Base-by-base conservation (phyloP, 2,888 invertebrate genomes). In the Oxycera nigricornis region DNA sequence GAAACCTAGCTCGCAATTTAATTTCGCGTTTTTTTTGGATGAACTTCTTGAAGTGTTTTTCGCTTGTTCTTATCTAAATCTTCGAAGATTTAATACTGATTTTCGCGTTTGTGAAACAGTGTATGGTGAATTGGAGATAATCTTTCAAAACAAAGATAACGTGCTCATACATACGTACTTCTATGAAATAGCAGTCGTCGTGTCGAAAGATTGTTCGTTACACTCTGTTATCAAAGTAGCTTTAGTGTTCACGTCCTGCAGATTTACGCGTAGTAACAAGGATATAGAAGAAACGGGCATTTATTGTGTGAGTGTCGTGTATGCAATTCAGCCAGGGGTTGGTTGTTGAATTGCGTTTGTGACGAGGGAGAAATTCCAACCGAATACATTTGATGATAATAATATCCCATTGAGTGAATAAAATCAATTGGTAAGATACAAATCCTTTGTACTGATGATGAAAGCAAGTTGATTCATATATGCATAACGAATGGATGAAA, bases 41-140 rank as follows among this genome's bases (percentile, higher is more conserved):
- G 24, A 26, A 31, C 61, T 31, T 31, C 31, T 20, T 59, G 14
- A 59, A 59, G 26, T 61, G 61, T 26, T 61, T 61, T 17, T 28
- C 9, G 31, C 30, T 26, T 61, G n/a, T 17, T 61, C 61, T 61
- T 61, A 61, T 65, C 65, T 65, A 17, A 65, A 65, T 65, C 24
- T 22, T 65, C 41, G n/a, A 28, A 2, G 30, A 14, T 22, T 24
- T 22, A 3, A 55, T 20, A 20, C 24, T 24, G 3, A 46, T 46
- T 46, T 46, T 46, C 22, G 4, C 17, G 2, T 55, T 55, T 24
- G 52, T 55, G 52, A 55, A n/a, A n/a, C 6, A 46, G 14, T 46
- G 46, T 46, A 17, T 2, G 24, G 52, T 55, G 52, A 55, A 55
- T 55, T 22, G 46, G 24, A 55, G 52, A 20, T 55, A 55, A 55